phyloP scores from a whole-genome alignment of 1,140 invertebrate species.

The Andrena cerasifolii region DNA sequence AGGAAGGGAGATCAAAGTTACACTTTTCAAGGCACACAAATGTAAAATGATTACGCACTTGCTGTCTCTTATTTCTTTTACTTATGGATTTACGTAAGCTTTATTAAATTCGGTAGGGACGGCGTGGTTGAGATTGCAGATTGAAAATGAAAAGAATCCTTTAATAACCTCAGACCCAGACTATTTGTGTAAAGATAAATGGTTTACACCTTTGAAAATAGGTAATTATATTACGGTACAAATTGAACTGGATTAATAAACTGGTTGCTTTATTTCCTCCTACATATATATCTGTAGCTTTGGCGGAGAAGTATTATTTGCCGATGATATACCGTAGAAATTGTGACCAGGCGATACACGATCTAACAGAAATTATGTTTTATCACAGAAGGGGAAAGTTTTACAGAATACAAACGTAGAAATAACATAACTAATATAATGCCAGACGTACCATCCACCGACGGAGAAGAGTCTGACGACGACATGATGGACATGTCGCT shows the following conservation, averaged over 20 bases:
- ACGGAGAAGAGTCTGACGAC: constrained; percentile 74
- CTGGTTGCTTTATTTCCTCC: too few relatives aligned
- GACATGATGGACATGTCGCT: constrained; percentile 52
- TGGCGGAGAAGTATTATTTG: background rate
- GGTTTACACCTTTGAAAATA: background rate
- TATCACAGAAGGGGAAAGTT: constrained; percentile 61
- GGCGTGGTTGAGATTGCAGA: constrained; percentile 73
- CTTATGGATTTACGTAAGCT: background rate
- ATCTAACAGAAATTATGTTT: constrained; percentile 14
- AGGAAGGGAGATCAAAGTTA: constrained; percentile 75
- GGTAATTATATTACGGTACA: constrained; percentile 44
- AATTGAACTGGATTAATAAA: background rate
- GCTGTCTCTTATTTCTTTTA: background rate
- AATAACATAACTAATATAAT: constrained; percentile 65
- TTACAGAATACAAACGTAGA: constrained; percentile 64
- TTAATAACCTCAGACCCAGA: constrained; percentile 68
- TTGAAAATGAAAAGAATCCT: constrained; percentile 60
- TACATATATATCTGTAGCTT: too few relatives aligned
- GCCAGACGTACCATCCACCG: constrained; percentile 65
- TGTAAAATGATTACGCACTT: constrained; percentile 64
- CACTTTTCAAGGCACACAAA: constrained; percentile 73
- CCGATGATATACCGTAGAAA: too few relatives aligned
- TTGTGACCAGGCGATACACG: background rate
- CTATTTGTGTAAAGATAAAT: constrained; percentile 59
- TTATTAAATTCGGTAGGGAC: constrained; percentile 59